A percentile compares a stretch with the other conserved stretches of the same genome.
Evolutionary conservation across 2,797 vertebrate species (phyloP).

Genomic region (Spinus olivaceus): DNA sequence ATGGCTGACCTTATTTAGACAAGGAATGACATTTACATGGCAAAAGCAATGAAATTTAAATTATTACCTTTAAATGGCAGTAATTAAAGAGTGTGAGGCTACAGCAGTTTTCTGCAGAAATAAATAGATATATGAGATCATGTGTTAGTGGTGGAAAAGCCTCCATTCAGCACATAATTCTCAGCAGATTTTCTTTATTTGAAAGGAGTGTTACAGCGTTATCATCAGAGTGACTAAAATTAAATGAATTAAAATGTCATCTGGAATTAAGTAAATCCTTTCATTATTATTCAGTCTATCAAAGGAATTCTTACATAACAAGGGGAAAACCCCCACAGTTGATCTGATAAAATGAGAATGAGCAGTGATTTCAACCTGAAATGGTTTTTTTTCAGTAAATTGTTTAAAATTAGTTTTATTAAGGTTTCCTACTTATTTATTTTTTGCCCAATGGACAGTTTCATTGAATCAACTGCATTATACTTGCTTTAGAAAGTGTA

Average conservation of each 20-base stretch:
- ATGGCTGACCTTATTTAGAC: slow-evolving; percentile 23
- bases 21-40: neutral
- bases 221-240: slow-evolving; percentile 54
- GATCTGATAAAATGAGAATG: slow-evolving; percentile 43
- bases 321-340: neutral
- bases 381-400: slow-evolving; percentile 48
- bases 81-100: neutral
- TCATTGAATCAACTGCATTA: neutral
- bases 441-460: neutral
- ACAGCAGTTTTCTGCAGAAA: neutral
- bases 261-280: slow-evolving; percentile 55
- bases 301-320: slow-evolving; percentile 24
- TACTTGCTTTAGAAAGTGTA: neutral
- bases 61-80: neutral
- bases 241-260: slow-evolving; percentile 58
- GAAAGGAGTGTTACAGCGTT: slow-evolving; percentile 22
- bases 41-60: slow-evolving; percentile 27
- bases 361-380: slow-evolving; percentile 26
- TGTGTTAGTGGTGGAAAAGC: neutral
- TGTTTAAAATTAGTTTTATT: neutral
- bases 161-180: slow-evolving; percentile 21
- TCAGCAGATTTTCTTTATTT: slow-evolving; percentile 60
- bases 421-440: neutral
- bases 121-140: neutral
- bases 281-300: slow-evolving; percentile 60